A percentile compares a stretch with the other conserved stretches of the same genome.
Conservation (phyloP, 2,113 vertebrate genomes). For the Regulus satrapa region DNA sequence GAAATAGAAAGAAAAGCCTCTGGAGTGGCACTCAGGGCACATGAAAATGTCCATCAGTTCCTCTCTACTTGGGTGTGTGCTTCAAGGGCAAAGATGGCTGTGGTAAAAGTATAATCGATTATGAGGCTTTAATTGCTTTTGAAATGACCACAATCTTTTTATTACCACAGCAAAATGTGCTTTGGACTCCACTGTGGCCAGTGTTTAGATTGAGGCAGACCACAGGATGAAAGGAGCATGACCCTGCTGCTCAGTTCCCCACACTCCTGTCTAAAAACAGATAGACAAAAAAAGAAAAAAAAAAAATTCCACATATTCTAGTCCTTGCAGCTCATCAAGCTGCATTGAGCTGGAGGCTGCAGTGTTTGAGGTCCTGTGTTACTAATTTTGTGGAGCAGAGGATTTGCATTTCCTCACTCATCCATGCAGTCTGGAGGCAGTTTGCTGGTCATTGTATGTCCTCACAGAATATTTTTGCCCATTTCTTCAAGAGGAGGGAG, state of each 20-base stretch:
- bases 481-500: not conserved
- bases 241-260: conserved; percentile 17
- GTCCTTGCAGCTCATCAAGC: not conserved
- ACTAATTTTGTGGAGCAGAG: not conserved
- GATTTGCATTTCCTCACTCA: not conserved
- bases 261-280: conserved; percentile 28
- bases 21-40: not conserved
- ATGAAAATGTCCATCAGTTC: conserved; percentile 5
- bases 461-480: not conserved
- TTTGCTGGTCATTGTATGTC: not conserved
- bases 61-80: conserved; percentile 3
- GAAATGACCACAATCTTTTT: conserved; percentile 41
- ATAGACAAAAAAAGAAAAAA: not conserved
- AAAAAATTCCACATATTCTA: not conserved
- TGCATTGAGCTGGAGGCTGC: not conserved
- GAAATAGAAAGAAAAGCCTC: conserved; percentile 18
- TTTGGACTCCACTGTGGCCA: conserved; percentile 23
- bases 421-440: not conserved
- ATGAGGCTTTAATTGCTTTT: conserved; percentile 20
- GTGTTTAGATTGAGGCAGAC: conserved; percentile 47
- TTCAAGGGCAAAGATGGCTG: conserved; percentile 6
- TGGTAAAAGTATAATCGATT: conserved; percentile 21
- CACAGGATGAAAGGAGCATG: conserved; percentile 35
- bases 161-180: conserved; percentile 33
- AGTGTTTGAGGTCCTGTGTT: not conserved